Evolutionary conservation across 2,113 vertebrate species (phyloP), one percentile per base, ranked within the genome.

Genomic region (Stercorarius parasiticus): DNA sequence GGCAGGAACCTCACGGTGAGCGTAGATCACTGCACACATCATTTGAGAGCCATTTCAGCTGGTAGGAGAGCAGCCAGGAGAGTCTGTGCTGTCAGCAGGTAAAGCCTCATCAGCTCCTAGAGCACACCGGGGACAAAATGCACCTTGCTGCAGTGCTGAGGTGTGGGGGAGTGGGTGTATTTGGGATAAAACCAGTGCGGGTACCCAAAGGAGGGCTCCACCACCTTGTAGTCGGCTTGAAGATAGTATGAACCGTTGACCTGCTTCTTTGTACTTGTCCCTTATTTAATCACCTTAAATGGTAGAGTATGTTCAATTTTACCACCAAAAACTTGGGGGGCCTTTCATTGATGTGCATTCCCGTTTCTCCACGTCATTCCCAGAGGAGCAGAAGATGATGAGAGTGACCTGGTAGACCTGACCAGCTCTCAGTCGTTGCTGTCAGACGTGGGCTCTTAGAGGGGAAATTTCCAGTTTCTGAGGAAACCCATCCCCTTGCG

Each of bases 211-310:
- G 42, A 55, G 36, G 36, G 22, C 36, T 59, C 32, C n/a, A 5
- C 26, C 29, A 1, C 14, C 61, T 42, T 3, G 6, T 2, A 16
- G 16, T 1, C 72, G 65, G 30, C 25, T 52, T 18, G 36, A 20
- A 67, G 85, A 7, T 2, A 3, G 34, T 9, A 11, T 0, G 0
- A 72, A 5, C 11, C 15, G 8, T 18, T 50, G 40, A 34, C 11
- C 5, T 34, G 19, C 42, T 58, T 3, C 49, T 56, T 49, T 23
- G 32, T 23, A 3, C 18, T 32, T 32, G 30, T 36, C 22, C 34
- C 22, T 23, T 12, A 17, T 20, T n/a, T 45, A 21, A 71, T 53
- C n/a, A 20, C 5, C 49, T 65, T 17, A 45, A 74, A 43, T 2
- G 29, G 19, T 16, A n/a, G 38, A 36, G 10, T 5, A 4, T 5